Evolutionary conservation across 2,888 invertebrate genomes (phyloP).

Genomic region (Aspidiotus destructor): DNA sequence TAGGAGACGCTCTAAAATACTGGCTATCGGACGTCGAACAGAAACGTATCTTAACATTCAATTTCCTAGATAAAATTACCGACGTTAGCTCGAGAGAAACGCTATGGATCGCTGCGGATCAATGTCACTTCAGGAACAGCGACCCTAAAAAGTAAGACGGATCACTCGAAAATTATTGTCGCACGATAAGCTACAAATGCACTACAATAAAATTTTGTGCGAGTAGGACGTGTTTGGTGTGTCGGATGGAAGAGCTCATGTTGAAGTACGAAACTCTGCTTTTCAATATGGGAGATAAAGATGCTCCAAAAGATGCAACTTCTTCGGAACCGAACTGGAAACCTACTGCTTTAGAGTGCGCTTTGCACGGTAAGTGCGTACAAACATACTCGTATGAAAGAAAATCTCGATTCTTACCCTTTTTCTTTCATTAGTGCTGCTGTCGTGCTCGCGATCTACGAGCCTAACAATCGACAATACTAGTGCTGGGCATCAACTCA

Average conservation of each 20-base stretch:
- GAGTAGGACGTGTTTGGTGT: conserved; percentile 43
- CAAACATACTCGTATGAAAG: no score
- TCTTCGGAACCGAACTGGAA: conserved; percentile 28
- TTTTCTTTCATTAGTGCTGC: conserved; percentile 9
- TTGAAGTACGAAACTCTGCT: conserved; percentile 49
- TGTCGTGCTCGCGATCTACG: background rate
- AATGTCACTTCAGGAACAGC: conserved; percentile 11
- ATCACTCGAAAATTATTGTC: no score
- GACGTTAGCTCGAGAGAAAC: background rate
- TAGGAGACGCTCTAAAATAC: conserved; percentile 7
- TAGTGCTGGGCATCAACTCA: conserved; percentile 48
- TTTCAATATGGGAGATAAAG: conserved; percentile 46
- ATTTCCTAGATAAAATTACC: conserved; percentile 13
- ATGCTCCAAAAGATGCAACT: conserved; percentile 39
- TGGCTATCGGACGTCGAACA: conserved; percentile 13
- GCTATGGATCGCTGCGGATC: conserved; percentile 7
- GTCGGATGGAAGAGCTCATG: conserved; percentile 43
- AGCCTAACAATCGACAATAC: conserved; percentile 37
- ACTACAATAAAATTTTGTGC: background rate
- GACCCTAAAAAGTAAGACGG: conserved; percentile 10
- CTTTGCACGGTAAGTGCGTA: conserved; percentile 28
- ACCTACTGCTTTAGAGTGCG: conserved; percentile 34
- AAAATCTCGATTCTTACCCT: background rate
- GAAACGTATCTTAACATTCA: conserved; percentile 4
- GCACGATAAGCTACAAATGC: background rate